A percentile compares a stretch with the other conserved stretches of the same genome.
Evolutionary conservation across 1,140 invertebrate species (phyloP).

Genomic region (Meloidogyne hapla): DNA sequence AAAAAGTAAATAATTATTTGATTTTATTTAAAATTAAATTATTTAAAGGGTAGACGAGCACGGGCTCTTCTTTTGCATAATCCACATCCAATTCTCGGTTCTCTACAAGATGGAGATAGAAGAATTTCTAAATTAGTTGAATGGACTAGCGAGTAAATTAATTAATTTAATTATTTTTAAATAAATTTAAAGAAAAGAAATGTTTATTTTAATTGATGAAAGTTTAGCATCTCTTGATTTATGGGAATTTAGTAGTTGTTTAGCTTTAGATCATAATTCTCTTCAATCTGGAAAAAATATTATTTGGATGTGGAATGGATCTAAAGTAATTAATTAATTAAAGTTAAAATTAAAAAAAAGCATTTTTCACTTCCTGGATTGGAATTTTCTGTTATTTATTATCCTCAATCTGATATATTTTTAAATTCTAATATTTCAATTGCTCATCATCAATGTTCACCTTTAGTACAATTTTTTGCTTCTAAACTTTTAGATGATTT

Average conservation of each 20-base stretch:
- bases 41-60: conserved; percentile 13
- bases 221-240: conserved; percentile 22
- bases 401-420: neutral
- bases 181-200: conserved; percentile 1
- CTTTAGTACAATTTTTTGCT: conserved; percentile 18
- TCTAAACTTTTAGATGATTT: conserved; percentile 18
- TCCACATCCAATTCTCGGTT: conserved; percentile 20
- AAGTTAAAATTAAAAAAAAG: conserved; percentile 9
- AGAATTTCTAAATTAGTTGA: conserved; percentile 3
- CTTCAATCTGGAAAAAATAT: neutral
- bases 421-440: neutral
- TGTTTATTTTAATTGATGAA: conserved; percentile 19
- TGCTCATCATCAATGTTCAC: conserved; percentile 4
- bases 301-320: conserved; percentile 24
- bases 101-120: neutral
- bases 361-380: conserved; percentile 26
- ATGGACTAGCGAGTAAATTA: conserved; percentile 13
- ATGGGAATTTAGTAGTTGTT: conserved; percentile 27
- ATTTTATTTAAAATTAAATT: neutral
- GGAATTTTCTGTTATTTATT: conserved; percentile 17
- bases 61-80: conserved; percentile 24
- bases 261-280: conserved; percentile 4
- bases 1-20: neutral
- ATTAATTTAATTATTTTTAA: neutral
- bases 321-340: conserved; percentile 3